Evolutionary conservation across 2,113 vertebrate genomes (phyloP), one percentile per base, ranked within the genome.

Genomic region (Toxotes chatareus): DNA sequence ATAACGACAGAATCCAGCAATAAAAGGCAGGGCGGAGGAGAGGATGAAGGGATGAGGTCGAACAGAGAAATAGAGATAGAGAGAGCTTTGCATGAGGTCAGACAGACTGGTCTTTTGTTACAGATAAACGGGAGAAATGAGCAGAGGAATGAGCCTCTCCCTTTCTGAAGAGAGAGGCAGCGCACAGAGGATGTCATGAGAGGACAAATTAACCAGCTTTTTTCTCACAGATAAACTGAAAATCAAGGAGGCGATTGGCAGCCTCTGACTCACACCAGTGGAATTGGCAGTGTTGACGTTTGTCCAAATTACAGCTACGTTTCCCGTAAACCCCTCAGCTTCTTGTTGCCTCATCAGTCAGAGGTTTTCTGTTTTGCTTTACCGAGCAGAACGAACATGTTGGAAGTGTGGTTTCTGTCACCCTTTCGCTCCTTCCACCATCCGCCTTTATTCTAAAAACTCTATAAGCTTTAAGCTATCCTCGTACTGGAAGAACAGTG

Each of bases 21-120:
- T 90, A 73, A 91, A 89, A 88, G 86, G 72, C 82, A 44, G 62
- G 34, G 63, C 5, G 62, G 84, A 86, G 64, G 87, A 73, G 61
- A 76, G 84, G 83, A 90, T 91, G 84, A 89, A 86, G 87, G 84
- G 86, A 89, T 83, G 91, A 82, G 88, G 83, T 73, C 11, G 57
- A 73, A 83, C 84, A 88, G 68, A 80, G 80, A 32, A 63, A 21
- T 12, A 5, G 56, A 87, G 80, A 80, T 80, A 83, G 40, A 67
- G 65, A 23, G 73, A 76, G 87, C 80, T 79, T 82, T 90, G 84
- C 85, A 79, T 80, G 76, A 86, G 84, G 86, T 87, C 87, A 76
- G 64, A 42, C 46, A n/a, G 13, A 32, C 57, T 73, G 80, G 27
- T 73, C 64, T 73, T 86, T 74, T 77, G 64, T 79, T 79, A 31